Percentiles rank a stretch among this genome's conserved stretches.
Evolutionary conservation across 2,888 invertebrate genomes (phyloP).

Genomic region (Atethmia centrago): DNA sequence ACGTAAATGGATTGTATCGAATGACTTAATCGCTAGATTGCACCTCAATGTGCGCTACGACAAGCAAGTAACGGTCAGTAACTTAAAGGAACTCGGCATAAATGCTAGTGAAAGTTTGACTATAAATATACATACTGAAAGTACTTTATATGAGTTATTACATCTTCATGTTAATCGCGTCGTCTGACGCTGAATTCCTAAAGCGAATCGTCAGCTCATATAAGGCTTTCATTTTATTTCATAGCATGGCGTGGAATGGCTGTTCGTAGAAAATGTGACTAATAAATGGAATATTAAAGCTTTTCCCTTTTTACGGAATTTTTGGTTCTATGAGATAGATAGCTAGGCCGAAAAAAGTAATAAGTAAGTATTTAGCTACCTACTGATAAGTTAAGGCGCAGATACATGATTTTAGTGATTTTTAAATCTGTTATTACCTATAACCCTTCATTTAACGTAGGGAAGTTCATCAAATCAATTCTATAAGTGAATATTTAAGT

Average conservation of each 20-base stretch:
- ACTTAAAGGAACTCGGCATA: not conserved
- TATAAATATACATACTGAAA: not conserved
- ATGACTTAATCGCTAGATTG: not conserved
- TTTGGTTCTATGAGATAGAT: not conserved
- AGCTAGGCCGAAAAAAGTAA: not conserved
- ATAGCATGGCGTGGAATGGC: conserved; percentile 9
- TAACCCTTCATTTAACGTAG: too few species aligned
- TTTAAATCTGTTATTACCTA: too few species aligned
- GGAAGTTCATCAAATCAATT: too few species aligned
- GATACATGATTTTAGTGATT: too few species aligned
- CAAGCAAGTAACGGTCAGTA: not conserved
- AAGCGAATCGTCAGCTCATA: conserved; percentile 44
- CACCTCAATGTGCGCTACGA: not conserved
- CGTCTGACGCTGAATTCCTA: conserved; percentile 32
- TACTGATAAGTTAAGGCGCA: too few species aligned
- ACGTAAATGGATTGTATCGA: too few species aligned
- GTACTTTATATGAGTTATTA: conserved; percentile 19
- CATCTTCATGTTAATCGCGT: conserved; percentile 30
- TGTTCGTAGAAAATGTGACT: conserved; percentile 15
- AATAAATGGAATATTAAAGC: conserved; percentile 24
- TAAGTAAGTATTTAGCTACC: too few species aligned
- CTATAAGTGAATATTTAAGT: too few species aligned
- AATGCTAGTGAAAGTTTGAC: not conserved
- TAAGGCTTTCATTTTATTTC: conserved; percentile 23
- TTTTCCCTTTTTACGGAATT: conserved; percentile 23